These are phyloP conservation scores for Bergia puertoricense DNA, from an alignment of 92 coral and sea anemone species.

Conservation along the genomic window DNA sequence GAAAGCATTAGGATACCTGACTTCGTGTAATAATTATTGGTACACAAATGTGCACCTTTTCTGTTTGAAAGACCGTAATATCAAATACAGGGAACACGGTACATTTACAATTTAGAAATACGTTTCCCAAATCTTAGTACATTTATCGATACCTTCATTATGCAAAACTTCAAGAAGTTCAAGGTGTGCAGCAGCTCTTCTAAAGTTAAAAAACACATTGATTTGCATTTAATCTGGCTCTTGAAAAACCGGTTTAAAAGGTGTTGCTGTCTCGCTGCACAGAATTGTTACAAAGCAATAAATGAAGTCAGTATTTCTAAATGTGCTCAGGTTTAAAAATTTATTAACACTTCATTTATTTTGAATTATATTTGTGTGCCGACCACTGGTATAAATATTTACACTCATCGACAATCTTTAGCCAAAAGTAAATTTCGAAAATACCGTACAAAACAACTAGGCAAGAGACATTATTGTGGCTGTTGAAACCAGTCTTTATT, in stretches of 20 bases:
- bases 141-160: no score
- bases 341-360: neutral
- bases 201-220: neutral
- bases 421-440: no score
- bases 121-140: neutral
- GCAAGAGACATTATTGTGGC: neutral
- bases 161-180: neutral
- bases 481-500: slow-evolving; percentile 20
- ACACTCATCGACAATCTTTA: neutral
- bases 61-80: neutral
- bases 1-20: no score
- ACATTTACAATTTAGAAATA: no score
- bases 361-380: neutral
- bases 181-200: neutral
- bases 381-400: neutral
- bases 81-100: neutral
- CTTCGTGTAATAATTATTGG: no score
- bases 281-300: neutral
- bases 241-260: neutral
- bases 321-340: no score
- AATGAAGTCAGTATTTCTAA: neutral
- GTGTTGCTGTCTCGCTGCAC: neutral
- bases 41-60: neutral
- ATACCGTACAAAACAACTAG: neutral
- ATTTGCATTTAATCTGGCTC: neutral